phyloP scores from a whole-genome alignment of 2,888 invertebrate genomes.

The Alitta virens region DNA sequence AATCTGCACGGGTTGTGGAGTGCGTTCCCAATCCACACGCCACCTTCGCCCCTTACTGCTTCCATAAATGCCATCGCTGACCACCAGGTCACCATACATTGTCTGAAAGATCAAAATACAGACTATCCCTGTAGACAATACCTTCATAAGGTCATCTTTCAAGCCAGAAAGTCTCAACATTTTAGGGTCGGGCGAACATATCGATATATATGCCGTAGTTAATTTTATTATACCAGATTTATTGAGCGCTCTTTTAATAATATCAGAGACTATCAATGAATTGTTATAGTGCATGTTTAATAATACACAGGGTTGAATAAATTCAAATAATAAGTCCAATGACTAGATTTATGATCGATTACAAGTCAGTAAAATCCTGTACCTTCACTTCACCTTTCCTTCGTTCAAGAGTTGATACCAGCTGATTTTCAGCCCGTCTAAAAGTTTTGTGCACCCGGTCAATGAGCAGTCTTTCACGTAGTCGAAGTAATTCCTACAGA shows the following conservation, averaged over 20 bases:
- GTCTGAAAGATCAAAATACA: slow-evolving; percentile 32
- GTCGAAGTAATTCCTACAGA: slow-evolving; percentile 40
- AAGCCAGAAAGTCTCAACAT: no score
- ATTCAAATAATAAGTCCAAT: no score
- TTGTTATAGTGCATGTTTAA: no score
- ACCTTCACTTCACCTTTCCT: slow-evolving; percentile 53
- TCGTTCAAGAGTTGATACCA: slow-evolving; percentile 40
- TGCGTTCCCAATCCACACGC: slow-evolving; percentile 52
- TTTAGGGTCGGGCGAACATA: no score
- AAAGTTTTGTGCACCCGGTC: slow-evolving; percentile 48
- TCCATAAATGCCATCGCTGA: slow-evolving; percentile 50
- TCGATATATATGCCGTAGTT: no score
- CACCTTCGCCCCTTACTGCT: slow-evolving; percentile 50
- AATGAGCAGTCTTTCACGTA: slow-evolving; percentile 46
- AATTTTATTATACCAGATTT: no score
- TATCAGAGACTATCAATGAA: no score
- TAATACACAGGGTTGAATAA: no score
- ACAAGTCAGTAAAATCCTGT: slow-evolving; percentile 3
- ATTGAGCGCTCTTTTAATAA: no score
- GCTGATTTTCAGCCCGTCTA: slow-evolving; percentile 47
- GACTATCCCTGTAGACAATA: no score
- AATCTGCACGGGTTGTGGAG: slow-evolving; percentile 53
- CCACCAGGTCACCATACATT: slow-evolving; percentile 51
- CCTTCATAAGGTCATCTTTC: no score
- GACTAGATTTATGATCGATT: neutral